Evolutionary conservation across 1,140 invertebrate species (phyloP).

Genomic region (Musca domestica): DNA sequence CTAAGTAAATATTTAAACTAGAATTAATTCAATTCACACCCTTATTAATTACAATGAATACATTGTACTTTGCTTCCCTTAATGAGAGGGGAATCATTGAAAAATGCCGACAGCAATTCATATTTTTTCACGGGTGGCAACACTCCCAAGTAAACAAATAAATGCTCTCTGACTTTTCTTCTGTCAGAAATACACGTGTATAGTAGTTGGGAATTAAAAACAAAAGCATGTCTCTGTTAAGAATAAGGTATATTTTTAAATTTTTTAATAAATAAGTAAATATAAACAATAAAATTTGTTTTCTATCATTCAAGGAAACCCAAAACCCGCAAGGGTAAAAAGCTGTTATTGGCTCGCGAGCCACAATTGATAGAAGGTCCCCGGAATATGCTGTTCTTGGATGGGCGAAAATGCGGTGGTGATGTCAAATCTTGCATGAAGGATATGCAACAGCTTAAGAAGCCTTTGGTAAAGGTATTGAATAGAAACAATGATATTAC

Average conservation of each 20-base stretch:
- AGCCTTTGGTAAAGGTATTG: slow-evolving; percentile 76
- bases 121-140: not conserved
- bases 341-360: slow-evolving; percentile 74
- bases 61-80: no score
- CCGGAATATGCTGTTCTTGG: slow-evolving; percentile 81
- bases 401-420: slow-evolving; percentile 81
- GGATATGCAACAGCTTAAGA: slow-evolving; percentile 86
- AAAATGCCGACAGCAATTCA: no score
- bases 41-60: no score
- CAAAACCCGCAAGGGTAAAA: slow-evolving; percentile 84
- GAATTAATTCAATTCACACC: no score
- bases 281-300: not conserved
- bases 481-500: slow-evolving; percentile 80
- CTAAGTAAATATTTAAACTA: no score
- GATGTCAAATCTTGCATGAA: slow-evolving; percentile 74
- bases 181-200: slow-evolving; percentile 4
- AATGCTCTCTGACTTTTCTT: no score
- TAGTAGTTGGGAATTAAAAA: not conserved
- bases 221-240: slow-evolving; percentile 44
- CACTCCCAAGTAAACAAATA: not conserved
- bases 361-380: slow-evolving; percentile 87
- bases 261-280: not conserved
- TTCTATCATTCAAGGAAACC: slow-evolving; percentile 63
- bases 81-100: no score
- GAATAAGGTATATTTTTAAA: slow-evolving; percentile 38